These are phyloP conservation scores for Cebidichthys violaceus DNA, from an alignment of 2,113 vertebrate species.

Conservation along the genomic window DNA sequence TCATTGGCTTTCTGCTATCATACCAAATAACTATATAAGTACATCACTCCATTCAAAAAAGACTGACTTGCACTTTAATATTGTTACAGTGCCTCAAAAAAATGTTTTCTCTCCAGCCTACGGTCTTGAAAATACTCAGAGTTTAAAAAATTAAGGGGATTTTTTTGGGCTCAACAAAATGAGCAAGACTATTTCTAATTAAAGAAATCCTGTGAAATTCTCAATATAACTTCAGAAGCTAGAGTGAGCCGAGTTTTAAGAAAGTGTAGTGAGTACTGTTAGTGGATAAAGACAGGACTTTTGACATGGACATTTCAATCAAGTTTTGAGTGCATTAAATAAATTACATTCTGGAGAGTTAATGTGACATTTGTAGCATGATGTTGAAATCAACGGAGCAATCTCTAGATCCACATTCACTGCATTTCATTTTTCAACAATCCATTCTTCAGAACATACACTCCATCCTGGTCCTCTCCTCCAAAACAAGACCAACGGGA, in stretches of 20 bases:
- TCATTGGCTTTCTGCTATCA: neutral
- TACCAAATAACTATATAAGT: neutral
- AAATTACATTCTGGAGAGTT: constrained; percentile 63
- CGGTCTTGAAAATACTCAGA: neutral
- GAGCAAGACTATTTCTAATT: neutral
- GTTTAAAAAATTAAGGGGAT: neutral
- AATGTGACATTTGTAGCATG: constrained; percentile 2
- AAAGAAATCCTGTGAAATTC: neutral
- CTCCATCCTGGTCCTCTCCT: constrained; percentile 24
- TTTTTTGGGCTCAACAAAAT: constrained; percentile 15
- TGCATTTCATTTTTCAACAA: constrained; percentile 29
- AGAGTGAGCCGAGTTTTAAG: constrained; percentile 9
- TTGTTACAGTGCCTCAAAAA: constrained; percentile 18
- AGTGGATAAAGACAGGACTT: constrained; percentile 39
- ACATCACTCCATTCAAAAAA: constrained; percentile 10
- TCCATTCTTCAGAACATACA: neutral
- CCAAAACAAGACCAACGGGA: constrained; percentile 25
- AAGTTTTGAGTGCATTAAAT: constrained; percentile 51
- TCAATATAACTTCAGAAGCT: neutral
- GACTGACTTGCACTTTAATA: neutral
- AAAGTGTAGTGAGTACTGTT: constrained; percentile 44
- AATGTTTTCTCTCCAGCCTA: neutral
- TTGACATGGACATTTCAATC: constrained; percentile 3
- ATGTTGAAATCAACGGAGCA: constrained; percentile 1
- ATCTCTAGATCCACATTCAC: constrained; percentile 27